Conservation (phyloP, 2,888 invertebrate species). For the Anticlea derivata region DNA sequence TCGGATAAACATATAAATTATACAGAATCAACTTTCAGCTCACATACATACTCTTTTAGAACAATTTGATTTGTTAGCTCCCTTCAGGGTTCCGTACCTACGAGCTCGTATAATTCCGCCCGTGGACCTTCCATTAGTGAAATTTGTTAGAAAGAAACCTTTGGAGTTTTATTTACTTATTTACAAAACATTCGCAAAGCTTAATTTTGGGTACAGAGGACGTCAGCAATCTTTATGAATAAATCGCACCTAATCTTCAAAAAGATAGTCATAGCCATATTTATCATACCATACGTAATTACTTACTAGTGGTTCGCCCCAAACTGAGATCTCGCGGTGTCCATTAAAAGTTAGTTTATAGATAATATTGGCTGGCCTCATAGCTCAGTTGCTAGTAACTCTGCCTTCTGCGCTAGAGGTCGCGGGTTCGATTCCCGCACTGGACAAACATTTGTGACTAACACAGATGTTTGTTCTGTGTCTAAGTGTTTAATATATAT, state of each 20-base stretch:
- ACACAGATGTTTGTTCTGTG: no score
- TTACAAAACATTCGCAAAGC: slow-evolving; percentile 12
- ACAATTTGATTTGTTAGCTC: slow-evolving; percentile 55
- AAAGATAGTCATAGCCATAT: no score
- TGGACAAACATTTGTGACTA: no score
- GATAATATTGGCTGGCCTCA: no score
- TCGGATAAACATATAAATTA: slow-evolving; percentile 39
- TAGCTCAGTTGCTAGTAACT: no score
- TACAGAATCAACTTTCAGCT: slow-evolving; percentile 45
- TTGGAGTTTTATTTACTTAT: slow-evolving; percentile 24
- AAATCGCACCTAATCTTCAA: neutral
- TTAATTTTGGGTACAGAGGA: slow-evolving; percentile 9
- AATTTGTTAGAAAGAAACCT: slow-evolving; percentile 23
- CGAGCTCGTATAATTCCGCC: slow-evolving; percentile 26
- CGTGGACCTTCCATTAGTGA: slow-evolving; percentile 26
- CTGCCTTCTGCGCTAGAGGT: no score
- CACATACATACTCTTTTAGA: slow-evolving; percentile 42
- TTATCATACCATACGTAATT: no score
- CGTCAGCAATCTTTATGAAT: neutral
- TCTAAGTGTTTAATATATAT: no score
- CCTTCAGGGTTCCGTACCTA: slow-evolving; percentile 31
- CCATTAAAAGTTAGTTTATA: no score
- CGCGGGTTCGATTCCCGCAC: no score
- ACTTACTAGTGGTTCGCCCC: no score
- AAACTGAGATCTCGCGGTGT: no score